Percentiles rank a stretch among this genome's conserved stretches.
These are phyloP conservation scores for Brachirus orientalis DNA, from an alignment of 2,113 vertebrate genomes.

Conservation along the genomic window DNA sequence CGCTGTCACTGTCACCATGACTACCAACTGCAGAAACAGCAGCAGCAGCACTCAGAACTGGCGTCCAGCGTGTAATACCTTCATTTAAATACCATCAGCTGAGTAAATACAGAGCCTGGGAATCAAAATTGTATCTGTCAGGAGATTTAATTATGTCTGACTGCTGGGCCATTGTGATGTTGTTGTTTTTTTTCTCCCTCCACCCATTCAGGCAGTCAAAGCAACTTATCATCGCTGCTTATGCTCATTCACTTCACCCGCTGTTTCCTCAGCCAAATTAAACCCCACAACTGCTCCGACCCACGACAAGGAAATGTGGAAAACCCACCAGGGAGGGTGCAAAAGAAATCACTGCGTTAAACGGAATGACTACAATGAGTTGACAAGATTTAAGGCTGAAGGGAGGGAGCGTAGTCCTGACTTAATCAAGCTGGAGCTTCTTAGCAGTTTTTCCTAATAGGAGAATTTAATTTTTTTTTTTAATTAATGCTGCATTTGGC, in stretches of 20 bases:
- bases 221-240: conserved; percentile 37
- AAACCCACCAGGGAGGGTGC: conserved; percentile 15
- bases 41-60: background rate
- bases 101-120: conserved; percentile 57
- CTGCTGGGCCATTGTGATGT: conserved; percentile 12
- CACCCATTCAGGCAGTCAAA: no score
- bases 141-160: conserved; percentile 62
- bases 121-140: conserved; percentile 58
- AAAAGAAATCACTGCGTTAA: background rate
- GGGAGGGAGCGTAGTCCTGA: conserved; percentile 18
- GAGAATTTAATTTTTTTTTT: conserved; percentile 40
- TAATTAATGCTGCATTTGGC: conserved; percentile 61
- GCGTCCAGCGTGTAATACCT: conserved; percentile 17
- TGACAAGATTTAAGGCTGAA: conserved; percentile 47
- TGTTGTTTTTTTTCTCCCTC: background rate
- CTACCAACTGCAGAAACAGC: conserved; percentile 24
- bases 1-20: conserved; percentile 25
- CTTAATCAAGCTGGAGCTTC: conserved; percentile 53
- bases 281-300: conserved; percentile 1
- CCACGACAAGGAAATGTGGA: background rate
- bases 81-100: conserved; percentile 60
- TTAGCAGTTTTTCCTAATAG: conserved; percentile 46
- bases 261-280: conserved; percentile 36
- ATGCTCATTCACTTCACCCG: conserved; percentile 27
- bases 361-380: conserved; percentile 42